Base-by-base conservation (phyloP, 2,888 invertebrate genomes). In the Caenorhabditis virilis region DNA sequence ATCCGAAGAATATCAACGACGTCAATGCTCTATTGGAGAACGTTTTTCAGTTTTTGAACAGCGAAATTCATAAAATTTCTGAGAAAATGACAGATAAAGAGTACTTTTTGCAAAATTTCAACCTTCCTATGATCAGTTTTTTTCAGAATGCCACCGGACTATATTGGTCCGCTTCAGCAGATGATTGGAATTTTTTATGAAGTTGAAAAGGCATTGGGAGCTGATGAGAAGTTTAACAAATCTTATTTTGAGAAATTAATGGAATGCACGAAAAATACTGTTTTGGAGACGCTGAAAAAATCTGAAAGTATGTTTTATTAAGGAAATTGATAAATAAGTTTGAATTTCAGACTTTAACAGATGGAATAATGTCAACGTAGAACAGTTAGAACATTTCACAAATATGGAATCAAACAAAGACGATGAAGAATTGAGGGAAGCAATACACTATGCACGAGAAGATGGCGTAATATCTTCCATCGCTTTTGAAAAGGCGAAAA, bases 401-500 rank as follows among this genome's bases (percentile, higher is more conserved):
- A 11, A 35, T n/a, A n/a, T n/a, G 11, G 23, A 23, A 11, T 27
- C 54, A 18, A 20, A 11, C 5, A 45, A 25, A 45, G 23, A n/a
- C n/a, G n/a, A n/a, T n/a, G n/a, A n/a, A n/a, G n/a, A n/a, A n/a
- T n/a, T n/a, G n/a, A n/a, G n/a, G n/a, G n/a, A n/a, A n/a, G n/a
- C n/a, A n/a, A n/a, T n/a, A n/a, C n/a, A n/a, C n/a, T 64, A 51
- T 25, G 63, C 63, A 3, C 30, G 63, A 16, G 63, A 58, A 18
- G 63, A 64, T 36, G 63, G 63, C 9, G 63, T 64, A 4, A 47
- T 64, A n/a, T 49, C 63, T 13, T 48, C 49, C 30, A 9, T 64
- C 26, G 42, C 58, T 13, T 39, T 51, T 13, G 54, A 64, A 23
- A 41, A 64, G 35, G 63, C 63, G 6, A 20, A 35, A 5, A 54